These are phyloP conservation scores for Seriola rivoliana DNA, from an alignment of 2,113 vertebrate species.

Conservation along the genomic window DNA sequence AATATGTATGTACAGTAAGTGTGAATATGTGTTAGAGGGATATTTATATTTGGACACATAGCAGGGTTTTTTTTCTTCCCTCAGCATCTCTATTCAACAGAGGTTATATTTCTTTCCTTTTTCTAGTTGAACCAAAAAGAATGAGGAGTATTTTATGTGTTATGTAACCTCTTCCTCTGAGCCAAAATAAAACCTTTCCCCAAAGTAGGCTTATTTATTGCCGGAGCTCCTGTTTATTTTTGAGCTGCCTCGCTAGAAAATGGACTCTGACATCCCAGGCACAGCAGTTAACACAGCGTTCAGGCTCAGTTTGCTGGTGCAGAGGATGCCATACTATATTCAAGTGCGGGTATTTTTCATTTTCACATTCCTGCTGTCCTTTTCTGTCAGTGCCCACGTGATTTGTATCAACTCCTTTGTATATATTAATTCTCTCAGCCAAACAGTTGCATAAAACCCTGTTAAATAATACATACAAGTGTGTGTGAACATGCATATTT, in stretches of 20 bases:
- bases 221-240: constrained; percentile 65
- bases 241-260: constrained; percentile 56
- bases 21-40: constrained; percentile 5
- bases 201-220: constrained; percentile 66
- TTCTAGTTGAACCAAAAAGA: constrained; percentile 25
- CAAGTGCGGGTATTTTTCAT: constrained; percentile 5
- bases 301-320: constrained; percentile 31
- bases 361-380: constrained; percentile 44
- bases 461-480: constrained; percentile 64
- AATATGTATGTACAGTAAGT: constrained; percentile 7
- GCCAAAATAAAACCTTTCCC: constrained; percentile 71
- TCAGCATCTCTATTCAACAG: constrained; percentile 13
- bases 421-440: constrained; percentile 49
- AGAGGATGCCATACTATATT: constrained; percentile 25
- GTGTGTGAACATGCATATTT: constrained; percentile 69
- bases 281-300: constrained; percentile 21
- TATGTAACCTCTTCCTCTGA: constrained; percentile 66
- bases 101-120: constrained; percentile 20
- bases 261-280: constrained; percentile 52
- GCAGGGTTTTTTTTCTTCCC: not conserved
- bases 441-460: constrained; percentile 53
- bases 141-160: constrained; percentile 59
- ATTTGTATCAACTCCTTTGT: constrained; percentile 48
- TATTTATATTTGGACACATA: constrained; percentile 27
- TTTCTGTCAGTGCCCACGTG: constrained; percentile 37